Evolutionary conservation across 2,797 vertebrate genomes (phyloP).

Genomic region (Sebastes jordani): DNA sequence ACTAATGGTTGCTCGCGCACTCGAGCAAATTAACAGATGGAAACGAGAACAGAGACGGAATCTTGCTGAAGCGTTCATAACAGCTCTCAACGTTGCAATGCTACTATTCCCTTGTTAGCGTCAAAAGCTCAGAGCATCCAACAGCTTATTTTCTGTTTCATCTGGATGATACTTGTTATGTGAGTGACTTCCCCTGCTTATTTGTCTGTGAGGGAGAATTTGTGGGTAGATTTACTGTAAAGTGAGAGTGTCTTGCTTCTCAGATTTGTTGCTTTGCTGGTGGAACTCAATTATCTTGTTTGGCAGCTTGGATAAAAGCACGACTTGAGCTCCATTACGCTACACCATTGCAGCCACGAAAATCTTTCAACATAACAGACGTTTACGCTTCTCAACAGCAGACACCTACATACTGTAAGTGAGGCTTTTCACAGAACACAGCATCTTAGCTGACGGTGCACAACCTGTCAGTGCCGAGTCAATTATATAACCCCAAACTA

Average conservation of each 20-base stretch:
- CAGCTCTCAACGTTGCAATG: neutral
- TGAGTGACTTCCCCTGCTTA: neutral
- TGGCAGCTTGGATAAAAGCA: neutral
- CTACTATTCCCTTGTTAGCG: neutral
- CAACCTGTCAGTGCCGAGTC: neutral
- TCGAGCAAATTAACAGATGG: constrained; percentile 20
- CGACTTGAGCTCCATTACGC: neutral
- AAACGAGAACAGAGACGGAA: constrained; percentile 18
- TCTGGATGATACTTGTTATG: neutral
- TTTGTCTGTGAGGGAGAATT: neutral
- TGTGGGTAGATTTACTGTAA: neutral
- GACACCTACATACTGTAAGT: neutral
- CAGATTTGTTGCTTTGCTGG: neutral
- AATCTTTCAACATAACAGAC: neutral
- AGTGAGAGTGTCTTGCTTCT: neutral
- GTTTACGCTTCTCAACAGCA: neutral
- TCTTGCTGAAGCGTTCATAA: constrained; percentile 12
- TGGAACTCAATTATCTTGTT: neutral
- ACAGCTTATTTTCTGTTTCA: neutral
- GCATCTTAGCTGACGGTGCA: neutral
- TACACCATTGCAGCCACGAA: neutral
- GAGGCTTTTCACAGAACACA: neutral
- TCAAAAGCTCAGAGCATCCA: constrained; percentile 1
- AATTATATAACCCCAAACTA: neutral
- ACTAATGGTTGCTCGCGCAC: neutral